Evolutionary conservation across 2,113 vertebrate genomes (phyloP), one percentile per base, ranked within the genome.

Genomic region (Odontophorus gujanensis): DNA sequence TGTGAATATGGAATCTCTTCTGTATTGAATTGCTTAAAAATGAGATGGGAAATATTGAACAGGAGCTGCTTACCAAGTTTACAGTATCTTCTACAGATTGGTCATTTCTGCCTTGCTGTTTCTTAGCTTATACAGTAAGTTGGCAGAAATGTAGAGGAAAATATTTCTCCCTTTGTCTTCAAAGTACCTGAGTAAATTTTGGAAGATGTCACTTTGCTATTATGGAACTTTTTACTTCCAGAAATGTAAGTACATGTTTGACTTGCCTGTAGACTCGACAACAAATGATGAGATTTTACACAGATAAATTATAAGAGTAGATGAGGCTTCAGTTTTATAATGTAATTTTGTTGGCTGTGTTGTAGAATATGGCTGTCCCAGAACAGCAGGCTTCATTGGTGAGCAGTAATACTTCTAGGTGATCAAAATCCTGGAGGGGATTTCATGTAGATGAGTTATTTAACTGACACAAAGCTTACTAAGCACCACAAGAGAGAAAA

Each of bases 401-500:
- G 38, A 92, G 36, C 74, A 89, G 24, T 82, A 95, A 80, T 92
- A 59, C 62, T 87, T 42, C 47, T 38, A 78, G 58, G n/a, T 1
- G 18, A 57, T 82, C 24, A 71, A 53, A 58, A 28, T 74, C 53
- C 89, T 71, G 81, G 59, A 76, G 78, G 71, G 58, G 59, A 30
- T 91, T 90, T 92, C 63, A 62, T 22, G 83, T 40, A 87, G 73
- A 30, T 34, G 5, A 85, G 25, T 88, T 89, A 57, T 69, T 83
- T 82, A 90, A 45, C 67, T 89, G 93, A 88, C 30, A 87, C 42
- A 36, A 36, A 86, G 32, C 73, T 95, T 90, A 43, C 28, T 57
- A 45, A 83, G 83, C 55, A 67, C 61, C 47, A 26, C 65, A 58
- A 63, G 84, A 84, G 94, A 81, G 80, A 93, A 90, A 97, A 94